Base-by-base conservation (phyloP, 2,113 vertebrate genomes). In the Pseudopodoces humilis region DNA sequence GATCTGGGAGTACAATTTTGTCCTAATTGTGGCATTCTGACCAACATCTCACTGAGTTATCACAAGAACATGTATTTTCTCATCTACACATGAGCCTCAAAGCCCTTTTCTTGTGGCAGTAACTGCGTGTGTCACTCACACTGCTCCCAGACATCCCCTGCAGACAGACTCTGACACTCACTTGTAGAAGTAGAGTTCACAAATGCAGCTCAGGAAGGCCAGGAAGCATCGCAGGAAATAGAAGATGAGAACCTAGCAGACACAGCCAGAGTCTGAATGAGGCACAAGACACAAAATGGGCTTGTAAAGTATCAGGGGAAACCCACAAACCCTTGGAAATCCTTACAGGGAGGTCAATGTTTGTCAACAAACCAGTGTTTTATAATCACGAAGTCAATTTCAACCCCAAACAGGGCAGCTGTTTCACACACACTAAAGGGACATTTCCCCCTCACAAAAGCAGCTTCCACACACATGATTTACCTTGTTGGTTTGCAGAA, bases 121-220 rank as follows among this genome's bases (percentile, higher is more conserved):
- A 75, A 28, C 12, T 5, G 31, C 1, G 8, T 13, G 2, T 9
- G 21, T 8, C 50, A 62, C 52, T 69, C 55, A 31, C 24, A 7
- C 1, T 21, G 41, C 69, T 55, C 24, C 47, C 64, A 55, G 28
- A 35, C 7, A 43, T 7, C 64, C 37, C 41, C 43, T 88, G 67
- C 25, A 88, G 68, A 53, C 55, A 84, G 20, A 3, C 88, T 67
- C 43, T 21, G 83, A 74, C 95, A 99, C 99, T 99, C 97, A 99
- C 99, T 99, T 99, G 97, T 99, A 99, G 97, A 99, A 99, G 97
- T 99, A 99, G 96, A 99, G 99, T 60, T 99, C 99, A 97, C 99
- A 99, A 88, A 99, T 30, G 83, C 99, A 99, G 98, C 99, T 99
- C 97, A 98, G 97, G 97, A 99, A 99, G 18, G 99, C 99, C 96